Base-by-base conservation (phyloP, 2,888 invertebrate species). In the Hydraecia micacea region DNA sequence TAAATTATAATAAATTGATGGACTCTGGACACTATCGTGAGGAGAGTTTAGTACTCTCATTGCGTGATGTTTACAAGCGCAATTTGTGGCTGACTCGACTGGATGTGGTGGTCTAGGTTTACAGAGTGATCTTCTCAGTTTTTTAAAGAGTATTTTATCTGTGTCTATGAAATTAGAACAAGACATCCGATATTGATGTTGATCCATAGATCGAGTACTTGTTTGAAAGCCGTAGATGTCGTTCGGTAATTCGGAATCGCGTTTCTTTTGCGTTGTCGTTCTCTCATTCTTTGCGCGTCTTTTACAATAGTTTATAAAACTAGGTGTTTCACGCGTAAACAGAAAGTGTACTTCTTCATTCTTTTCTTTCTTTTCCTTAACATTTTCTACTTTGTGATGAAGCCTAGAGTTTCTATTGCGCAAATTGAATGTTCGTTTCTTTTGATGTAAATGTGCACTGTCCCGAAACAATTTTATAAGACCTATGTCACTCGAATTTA, bases 201-300 rank as follows among this genome's bases (percentile, higher is more conserved):
- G 82, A 71, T 81, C 76, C 6, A 74, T 21, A 18, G 60, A 32
- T 68, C 77, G 75, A 70, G 82, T 84, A 46, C 69, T 88, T 74
- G 81, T 87, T 39, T 84, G 85, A 46, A 90, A 90, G 49, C 89
- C 87, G 65, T 88, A 90, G 11, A 87, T 70, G 36, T 91, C 87
- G 62, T 79, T 84, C 2, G 83, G 67, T 70, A 84, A 75, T 71
- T 68, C 68, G 7, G 28, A 39, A 46, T 55, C 52, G 13, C 55
- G 21, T 32, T 67, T 71, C 4, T 71, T 79, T 66, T 79, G 79
- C 2, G 2, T 7, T 25, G 36, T 66, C 13, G 65, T 71, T 36
- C 25, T 72, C 11, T 80, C 39, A 71, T 76, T 67, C 6, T 69
- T 72, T 15, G 72, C 9, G 63, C 73, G 49, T 46, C 72, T 87